Conservation (phyloP, 35 echinoderm and acorn worm species). For the Stichopus chloronotus region DNA sequence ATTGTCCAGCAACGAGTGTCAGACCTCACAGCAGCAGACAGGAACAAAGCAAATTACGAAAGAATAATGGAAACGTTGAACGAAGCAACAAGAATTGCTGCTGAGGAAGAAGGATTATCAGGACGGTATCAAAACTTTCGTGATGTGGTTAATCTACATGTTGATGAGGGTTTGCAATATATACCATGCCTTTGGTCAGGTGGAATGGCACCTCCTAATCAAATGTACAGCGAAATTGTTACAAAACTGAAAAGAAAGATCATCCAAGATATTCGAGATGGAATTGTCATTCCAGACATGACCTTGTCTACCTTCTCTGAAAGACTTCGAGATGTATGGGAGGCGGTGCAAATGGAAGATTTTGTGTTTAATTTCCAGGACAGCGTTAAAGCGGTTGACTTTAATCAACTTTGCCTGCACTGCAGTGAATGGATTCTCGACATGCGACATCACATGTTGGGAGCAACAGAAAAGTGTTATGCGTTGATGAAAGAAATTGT, state of each 20-base stretch:
- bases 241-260: slow-evolving; percentile 21
- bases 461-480: neutral
- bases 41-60: slow-evolving; percentile 38
- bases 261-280: slow-evolving; percentile 24
- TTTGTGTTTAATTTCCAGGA: slow-evolving; percentile 62
- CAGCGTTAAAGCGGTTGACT: slow-evolving; percentile 30
- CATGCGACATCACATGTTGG: slow-evolving; percentile 24
- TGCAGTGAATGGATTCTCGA: slow-evolving; percentile 39
- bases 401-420: slow-evolving; percentile 35
- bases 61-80: slow-evolving; percentile 23
- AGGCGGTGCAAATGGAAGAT: slow-evolving; percentile 35
- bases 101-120: slow-evolving; percentile 47
- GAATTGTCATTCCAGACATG: neutral
- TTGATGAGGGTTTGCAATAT: slow-evolving; percentile 50
- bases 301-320: slow-evolving; percentile 20
- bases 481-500: neutral
- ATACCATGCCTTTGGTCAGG: slow-evolving; percentile 55
- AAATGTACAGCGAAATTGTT: slow-evolving; percentile 55
- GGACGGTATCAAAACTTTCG: slow-evolving; percentile 25
- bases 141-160: slow-evolving; percentile 16
- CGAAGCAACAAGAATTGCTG: slow-evolving; percentile 42
- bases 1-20: slow-evolving; percentile 52
- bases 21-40: slow-evolving; percentile 40
- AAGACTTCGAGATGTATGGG: slow-evolving; percentile 49
- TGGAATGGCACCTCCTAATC: slow-evolving; percentile 49